Base-by-base conservation (phyloP, 53 echinoderm and acorn worm species). In the Hippasteria phrygiana region DNA sequence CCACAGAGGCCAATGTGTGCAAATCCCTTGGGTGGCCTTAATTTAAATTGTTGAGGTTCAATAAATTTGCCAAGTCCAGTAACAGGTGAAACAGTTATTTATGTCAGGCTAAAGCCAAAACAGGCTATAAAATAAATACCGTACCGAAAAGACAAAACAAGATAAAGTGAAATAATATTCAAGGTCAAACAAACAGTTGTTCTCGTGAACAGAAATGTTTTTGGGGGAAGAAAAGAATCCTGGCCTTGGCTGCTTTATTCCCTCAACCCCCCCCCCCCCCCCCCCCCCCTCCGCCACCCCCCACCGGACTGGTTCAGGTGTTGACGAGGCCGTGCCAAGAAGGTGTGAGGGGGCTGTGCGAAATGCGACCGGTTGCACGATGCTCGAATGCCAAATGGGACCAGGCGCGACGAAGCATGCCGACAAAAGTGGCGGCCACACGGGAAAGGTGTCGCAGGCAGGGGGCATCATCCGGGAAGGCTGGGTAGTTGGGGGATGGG, bases 331-430 rank as follows among this genome's bases (percentile, higher is more conserved):
- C 85, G 8, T 48, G 0, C 69, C 12, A 27, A 32, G 51, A 36
- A 85, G 85, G 85, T 69, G 85, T 69, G 14, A 66, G 45, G 71
- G 85, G 85, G 53, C 27, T 36, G 71, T 50, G 85, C 71, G 51
- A 85, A 69, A 85, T 22, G 85, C 55, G 22, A 53, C 71, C 38
- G 53, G 71, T 50, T 20, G 71, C 55, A 85, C 51, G 85, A 42
- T 37, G 50, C 85, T 22, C 70, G 70, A 46, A 70, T 85, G 85
- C 85, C 71, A 85, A 85, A 85, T 85, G 85, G 85, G 85, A 47
- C 35, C 20, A 17, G 26, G 54, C 85, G 85, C 85, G 85, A 85
- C 85, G 85, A 85, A 85, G 85, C 85, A 31, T 71, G 85, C 70
- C 50, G 17, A 64, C 51, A 47, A 85, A 85, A 85, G 85, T 85